These are phyloP conservation scores for Sylvicola cinctus DNA, from an alignment of 2,888 invertebrate species.

Conservation along the genomic window DNA sequence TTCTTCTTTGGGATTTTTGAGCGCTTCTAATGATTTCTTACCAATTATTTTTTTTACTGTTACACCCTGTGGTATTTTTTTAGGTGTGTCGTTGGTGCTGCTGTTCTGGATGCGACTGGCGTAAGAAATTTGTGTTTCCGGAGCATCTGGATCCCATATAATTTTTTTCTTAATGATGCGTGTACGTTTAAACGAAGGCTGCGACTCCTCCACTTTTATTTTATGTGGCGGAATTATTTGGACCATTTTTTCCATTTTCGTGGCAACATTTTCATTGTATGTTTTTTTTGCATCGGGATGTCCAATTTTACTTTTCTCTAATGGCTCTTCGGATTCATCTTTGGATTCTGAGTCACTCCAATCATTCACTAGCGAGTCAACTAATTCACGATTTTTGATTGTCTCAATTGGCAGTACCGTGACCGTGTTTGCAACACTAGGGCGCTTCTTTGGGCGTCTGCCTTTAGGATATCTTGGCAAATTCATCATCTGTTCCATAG, in stretches of 20 bases:
- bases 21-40: conserved; percentile 1
- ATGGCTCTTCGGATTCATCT: no score
- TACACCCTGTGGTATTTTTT: conserved; percentile 5
- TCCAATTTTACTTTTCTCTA: background rate
- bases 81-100: conserved; percentile 3
- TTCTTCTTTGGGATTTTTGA: conserved; percentile 4
- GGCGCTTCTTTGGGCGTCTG: conserved; percentile 8
- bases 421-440: background rate
- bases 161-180: conserved; percentile 50
- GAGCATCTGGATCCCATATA: conserved; percentile 44
- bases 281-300: conserved; percentile 10
- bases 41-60: conserved; percentile 6
- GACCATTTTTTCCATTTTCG: background rate
- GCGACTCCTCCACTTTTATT: conserved; percentile 2
- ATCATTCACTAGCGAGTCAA: conserved; percentile 19
- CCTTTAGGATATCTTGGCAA: conserved; percentile 6
- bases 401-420: background rate
- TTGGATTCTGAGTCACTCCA: conserved; percentile 21
- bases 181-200: conserved; percentile 17
- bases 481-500: conserved; percentile 18
- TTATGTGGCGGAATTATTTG: background rate
- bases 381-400: conserved; percentile 11
- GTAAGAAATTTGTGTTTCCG: conserved; percentile 22
- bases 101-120: conserved; percentile 18
- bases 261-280: background rate